Base-by-base conservation (phyloP, 2,113 vertebrate genomes). In the Dermatemys mawii region DNA sequence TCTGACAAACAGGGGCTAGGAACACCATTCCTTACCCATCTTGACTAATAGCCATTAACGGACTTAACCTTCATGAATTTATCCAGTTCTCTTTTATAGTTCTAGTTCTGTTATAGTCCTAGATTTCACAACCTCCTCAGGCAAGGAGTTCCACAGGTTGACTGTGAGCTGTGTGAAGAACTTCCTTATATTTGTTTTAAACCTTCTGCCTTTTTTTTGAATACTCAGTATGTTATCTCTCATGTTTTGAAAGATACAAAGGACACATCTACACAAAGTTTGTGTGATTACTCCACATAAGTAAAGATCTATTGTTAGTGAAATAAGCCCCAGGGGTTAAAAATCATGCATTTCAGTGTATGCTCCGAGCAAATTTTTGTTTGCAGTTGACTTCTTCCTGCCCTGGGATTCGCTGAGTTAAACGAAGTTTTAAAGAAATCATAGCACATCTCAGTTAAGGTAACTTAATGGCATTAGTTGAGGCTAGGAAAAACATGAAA, bases 311-410 rank as follows among this genome's bases (percentile, higher is more conserved):
- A 1, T 38, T 38, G 17, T 1, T 26, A 32, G 75, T 48, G 41
- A 67, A 88, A 53, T 38, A 0, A 0, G 19, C 46, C 88, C 67
- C 76, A 6, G 19, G 4, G 1, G 0, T 13, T 24, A 67, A 92
- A 53, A 92, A 81, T 60, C 26, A 10, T 19, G 19, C 12, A 6
- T 84, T 84, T 57, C 82, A 85, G 3, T 0, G 16, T 4, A 1
- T 0, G 11, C n/a, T 46, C 76, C 84, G 53, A 88, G 8, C 19
- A 87, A 92, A 83, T 0, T 86, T 60, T 53, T 53, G 16, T 60
- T 81, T 46, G 26, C 29, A 76, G 3, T 21, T 19, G 6, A 3
- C 11, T 83, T n/a, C 14, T 26, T 78, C 76, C 84, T 95, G 83
- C 80, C 63, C 78, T 79, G 83, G 79, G 81, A 27, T 9, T 2